phyloP scores from a whole-genome alignment of 2,888 invertebrate species.

The Argyra leucocephala region DNA sequence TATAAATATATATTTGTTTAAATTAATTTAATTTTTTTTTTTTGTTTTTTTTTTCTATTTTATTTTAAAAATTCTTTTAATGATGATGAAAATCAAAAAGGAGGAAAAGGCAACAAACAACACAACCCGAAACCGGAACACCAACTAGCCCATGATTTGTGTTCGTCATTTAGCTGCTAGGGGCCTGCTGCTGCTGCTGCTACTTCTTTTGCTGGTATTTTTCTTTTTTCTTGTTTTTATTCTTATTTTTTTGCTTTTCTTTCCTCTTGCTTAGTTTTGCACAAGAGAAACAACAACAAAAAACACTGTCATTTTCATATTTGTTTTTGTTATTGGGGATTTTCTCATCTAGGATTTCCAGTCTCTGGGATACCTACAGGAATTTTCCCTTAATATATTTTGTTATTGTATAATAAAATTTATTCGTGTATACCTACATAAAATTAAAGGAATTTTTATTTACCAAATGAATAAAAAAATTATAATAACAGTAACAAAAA shows the following conservation, averaged over 20 bases:
- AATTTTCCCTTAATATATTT: neutral
- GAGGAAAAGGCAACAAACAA: slow-evolving; percentile 45
- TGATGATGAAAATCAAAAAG: slow-evolving; percentile 30
- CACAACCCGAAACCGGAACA: slow-evolving; percentile 47
- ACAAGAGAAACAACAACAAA: neutral
- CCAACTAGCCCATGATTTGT: slow-evolving; percentile 35
- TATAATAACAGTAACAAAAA: too few species aligned
- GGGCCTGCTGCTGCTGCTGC: slow-evolving; percentile 10
- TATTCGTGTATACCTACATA: neutral
- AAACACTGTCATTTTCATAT: neutral
- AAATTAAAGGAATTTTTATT: neutral
- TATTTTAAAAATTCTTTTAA: slow-evolving; percentile 18
- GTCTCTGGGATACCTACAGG: slow-evolving; percentile 11
- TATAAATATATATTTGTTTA: slow-evolving; percentile 21
- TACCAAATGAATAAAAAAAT: too few species aligned
- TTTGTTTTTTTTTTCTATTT: slow-evolving; percentile 12
- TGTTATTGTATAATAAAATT: neutral
- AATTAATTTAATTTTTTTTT: slow-evolving; percentile 13
- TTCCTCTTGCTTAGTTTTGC: neutral
- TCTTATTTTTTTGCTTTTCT: neutral
- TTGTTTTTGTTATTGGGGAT: neutral
- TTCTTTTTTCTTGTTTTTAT: neutral
- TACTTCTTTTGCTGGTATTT: neutral
- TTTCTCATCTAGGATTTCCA: slow-evolving; percentile 11
- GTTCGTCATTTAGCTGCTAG: slow-evolving; percentile 13